These are phyloP conservation scores for Typhlichthys eigenmanni DNA, from an alignment of 2,797 vertebrate genomes.

Conservation along the genomic window DNA sequence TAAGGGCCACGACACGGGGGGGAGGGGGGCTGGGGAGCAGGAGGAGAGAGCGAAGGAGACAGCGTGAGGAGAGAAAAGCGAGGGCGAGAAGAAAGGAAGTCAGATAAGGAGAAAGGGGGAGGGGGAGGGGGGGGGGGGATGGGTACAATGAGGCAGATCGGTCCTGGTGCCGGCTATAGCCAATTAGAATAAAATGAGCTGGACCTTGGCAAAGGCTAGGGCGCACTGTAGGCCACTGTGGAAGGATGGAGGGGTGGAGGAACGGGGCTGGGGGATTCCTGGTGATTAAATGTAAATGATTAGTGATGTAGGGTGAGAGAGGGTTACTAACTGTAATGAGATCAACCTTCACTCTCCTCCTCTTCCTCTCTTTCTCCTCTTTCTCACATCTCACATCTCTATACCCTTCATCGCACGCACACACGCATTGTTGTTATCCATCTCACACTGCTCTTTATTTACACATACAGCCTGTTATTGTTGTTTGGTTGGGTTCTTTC, in stretches of 20 bases:
- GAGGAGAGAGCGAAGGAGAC: conserved; percentile 26
- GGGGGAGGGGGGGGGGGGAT: background rate
- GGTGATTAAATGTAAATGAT: conserved; percentile 78
- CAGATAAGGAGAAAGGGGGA: background rate
- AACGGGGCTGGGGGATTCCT: conserved; percentile 27
- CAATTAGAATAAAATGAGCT: conserved; percentile 84
- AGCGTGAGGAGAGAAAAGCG: conserved; percentile 45
- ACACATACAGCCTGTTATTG: conserved; percentile 27
- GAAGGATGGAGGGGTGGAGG: conserved; percentile 44
- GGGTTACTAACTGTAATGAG: conserved; percentile 78
- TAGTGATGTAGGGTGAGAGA: conserved; percentile 51
- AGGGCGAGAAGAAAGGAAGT: conserved; percentile 8
- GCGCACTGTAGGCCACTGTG: conserved; percentile 67
- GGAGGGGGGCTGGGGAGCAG: conserved; percentile 35
- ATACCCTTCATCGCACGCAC: conserved; percentile 37
- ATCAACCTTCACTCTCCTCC: conserved; percentile 58
- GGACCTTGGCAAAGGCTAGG: conserved; percentile 83
- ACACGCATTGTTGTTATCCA: conserved; percentile 23
- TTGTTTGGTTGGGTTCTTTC: background rate
- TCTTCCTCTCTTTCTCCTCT: conserved; percentile 9
- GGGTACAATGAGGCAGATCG: conserved; percentile 34
- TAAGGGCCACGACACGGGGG: too few species aligned
- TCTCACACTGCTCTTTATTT: conserved; percentile 48
- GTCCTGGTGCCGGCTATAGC: conserved; percentile 69
- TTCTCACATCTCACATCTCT: conserved; percentile 19